Conservation (phyloP, 1,140 invertebrate genomes). For the Scaptomyza graminum region DNA sequence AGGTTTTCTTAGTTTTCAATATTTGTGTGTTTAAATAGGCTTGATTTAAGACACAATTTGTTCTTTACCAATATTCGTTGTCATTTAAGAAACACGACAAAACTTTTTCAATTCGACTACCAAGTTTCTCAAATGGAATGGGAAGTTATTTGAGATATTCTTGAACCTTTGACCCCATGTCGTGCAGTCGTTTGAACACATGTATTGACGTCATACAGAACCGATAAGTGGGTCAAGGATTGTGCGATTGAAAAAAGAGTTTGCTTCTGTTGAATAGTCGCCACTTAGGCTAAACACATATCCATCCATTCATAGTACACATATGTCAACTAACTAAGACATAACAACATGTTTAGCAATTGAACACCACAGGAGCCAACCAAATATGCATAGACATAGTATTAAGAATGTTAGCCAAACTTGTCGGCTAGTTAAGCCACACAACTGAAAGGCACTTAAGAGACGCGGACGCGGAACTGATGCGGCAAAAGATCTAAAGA, state of each 20-base stretch:
- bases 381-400: conserved; percentile 13
- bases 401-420: not conserved
- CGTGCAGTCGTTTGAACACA: conserved; percentile 8
- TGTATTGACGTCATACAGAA: conserved; percentile 58
- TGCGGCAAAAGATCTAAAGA: conserved; percentile 58
- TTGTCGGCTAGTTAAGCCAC: not conserved
- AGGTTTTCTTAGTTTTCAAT: too few species aligned
- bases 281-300: conserved; percentile 30
- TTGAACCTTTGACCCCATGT: conserved; percentile 25
- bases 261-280: conserved; percentile 27
- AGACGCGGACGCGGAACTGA: conserved; percentile 35
- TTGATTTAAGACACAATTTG: too few species aligned
- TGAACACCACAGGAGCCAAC: conserved; percentile 20
- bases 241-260: conserved; percentile 7
- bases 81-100: not conserved
- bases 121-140: too few species aligned
- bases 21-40: too few species aligned
- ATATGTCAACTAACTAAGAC: conserved; percentile 29
- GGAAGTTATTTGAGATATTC: not conserved
- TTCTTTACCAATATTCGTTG: not conserved
- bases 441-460: conserved; percentile 15
- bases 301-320: not conserved
- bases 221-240: conserved; percentile 73
- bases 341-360: conserved; percentile 36
- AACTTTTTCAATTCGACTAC: not conserved